Conservation (phyloP, 1,140 invertebrate species). For the Aphis gossypii region DNA sequence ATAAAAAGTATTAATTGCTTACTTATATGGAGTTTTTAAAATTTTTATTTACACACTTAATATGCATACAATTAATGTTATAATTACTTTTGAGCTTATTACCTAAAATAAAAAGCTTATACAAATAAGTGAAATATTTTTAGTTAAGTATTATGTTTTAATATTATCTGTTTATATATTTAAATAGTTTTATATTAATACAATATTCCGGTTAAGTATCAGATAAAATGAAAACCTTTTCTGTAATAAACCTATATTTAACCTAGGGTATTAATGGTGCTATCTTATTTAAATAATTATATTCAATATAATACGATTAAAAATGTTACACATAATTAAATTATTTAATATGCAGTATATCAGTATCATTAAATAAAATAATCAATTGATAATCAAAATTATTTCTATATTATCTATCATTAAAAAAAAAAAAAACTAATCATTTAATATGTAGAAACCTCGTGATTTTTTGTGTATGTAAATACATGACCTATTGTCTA, state of each 20-base stretch:
- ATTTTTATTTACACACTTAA: too few species aligned
- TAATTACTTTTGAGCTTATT: too few species aligned
- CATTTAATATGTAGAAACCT: neutral
- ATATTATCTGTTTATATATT: too few species aligned
- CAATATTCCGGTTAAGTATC: neutral
- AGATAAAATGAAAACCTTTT: neutral
- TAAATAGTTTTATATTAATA: neutral
- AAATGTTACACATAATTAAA: neutral
- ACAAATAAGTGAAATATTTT: too few species aligned
- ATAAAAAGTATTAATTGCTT: too few species aligned
- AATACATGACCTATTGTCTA: neutral
- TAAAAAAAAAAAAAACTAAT: neutral
- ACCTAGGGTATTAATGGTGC: neutral
- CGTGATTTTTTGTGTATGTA: neutral
- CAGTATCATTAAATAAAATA: neutral
- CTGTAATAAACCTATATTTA: neutral
- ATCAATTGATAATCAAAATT: neutral
- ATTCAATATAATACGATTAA: neutral
- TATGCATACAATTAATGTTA: too few species aligned
- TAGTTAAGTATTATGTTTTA: too few species aligned
- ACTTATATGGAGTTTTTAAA: too few species aligned
- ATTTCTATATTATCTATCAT: neutral
- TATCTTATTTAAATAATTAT: neutral
- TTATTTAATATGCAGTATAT: neutral
- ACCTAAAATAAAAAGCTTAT: too few species aligned